Evolutionary conservation across 2,797 vertebrate species (phyloP).

Genomic region (Typhlichthys subterraneus): DNA sequence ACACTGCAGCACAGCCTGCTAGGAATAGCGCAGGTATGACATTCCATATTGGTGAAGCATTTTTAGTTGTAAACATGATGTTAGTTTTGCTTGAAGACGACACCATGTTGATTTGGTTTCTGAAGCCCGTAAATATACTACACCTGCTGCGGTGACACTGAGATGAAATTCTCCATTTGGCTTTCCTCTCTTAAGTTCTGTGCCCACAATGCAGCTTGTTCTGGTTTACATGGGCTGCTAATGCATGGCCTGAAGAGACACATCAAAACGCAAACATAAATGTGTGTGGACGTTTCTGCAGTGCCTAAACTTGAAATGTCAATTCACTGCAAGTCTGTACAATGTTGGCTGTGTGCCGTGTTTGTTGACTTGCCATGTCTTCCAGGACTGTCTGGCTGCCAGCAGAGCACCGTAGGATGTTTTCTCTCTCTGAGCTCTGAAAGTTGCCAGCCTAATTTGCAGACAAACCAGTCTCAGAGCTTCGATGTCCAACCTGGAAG

Average conservation of each 20-base stretch:
- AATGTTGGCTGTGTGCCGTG: background rate
- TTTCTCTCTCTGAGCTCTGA: constrained; percentile 71
- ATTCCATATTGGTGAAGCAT: constrained; percentile 7
- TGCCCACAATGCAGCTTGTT: constrained; percentile 58
- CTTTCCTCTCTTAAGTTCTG: constrained; percentile 28
- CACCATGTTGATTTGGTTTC: background rate
- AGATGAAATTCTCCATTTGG: constrained; percentile 18
- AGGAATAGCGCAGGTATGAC: constrained; percentile 23
- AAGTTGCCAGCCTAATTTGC: constrained; percentile 62
- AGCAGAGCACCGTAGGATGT: constrained; percentile 65
- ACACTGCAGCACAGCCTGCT: constrained; percentile 66
- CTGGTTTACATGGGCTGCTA: constrained; percentile 38
- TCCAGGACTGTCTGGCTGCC: constrained; percentile 75
- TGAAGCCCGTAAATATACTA: background rate
- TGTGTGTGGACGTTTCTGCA: background rate
- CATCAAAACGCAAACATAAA: background rate
- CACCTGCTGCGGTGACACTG: constrained; percentile 58
- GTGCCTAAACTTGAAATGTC: background rate
- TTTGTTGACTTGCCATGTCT: constrained; percentile 67
- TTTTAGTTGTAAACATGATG: background rate
- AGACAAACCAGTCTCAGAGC: constrained; percentile 62
- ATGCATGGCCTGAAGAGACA: constrained; percentile 61
- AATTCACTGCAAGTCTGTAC: background rate
- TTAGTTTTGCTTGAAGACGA: background rate
- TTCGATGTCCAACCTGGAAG: constrained; percentile 49